Conservation (phyloP, 2,888 invertebrate species). For the Nymphalis urticae region DNA sequence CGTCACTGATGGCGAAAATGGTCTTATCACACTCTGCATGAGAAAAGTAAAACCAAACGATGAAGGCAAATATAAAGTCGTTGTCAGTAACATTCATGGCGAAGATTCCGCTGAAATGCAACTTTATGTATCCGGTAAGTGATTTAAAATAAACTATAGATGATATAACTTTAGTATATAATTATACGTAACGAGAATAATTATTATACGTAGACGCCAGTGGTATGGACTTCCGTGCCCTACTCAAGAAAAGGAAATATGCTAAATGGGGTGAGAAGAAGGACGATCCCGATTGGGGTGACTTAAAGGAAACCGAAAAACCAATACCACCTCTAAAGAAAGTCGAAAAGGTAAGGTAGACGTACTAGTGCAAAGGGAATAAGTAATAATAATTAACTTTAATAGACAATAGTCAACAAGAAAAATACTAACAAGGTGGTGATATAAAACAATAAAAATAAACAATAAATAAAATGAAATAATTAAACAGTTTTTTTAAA, state of each 20-base stretch:
- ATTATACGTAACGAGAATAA: background rate
- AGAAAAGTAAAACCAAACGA: conserved; percentile 97
- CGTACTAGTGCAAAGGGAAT: background rate
- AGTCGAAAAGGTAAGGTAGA: conserved; percentile 91
- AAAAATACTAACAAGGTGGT: conserved; percentile 52
- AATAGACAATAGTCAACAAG: background rate
- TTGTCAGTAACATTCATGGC: conserved; percentile 95
- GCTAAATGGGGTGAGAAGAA: conserved; percentile 96
- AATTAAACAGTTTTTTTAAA: conserved; percentile 17
- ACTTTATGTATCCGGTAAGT: conserved; percentile 95
- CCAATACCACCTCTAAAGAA: conserved; percentile 93
- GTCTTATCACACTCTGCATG: conserved; percentile 95
- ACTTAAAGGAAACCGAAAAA: conserved; percentile 94
- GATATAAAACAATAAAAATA: conserved; percentile 52
- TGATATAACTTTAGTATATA: background rate
- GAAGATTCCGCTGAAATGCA: conserved; percentile 98
- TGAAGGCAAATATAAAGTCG: conserved; percentile 97
- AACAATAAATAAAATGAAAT: conserved; percentile 30
- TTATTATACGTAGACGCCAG: conserved; percentile 87
- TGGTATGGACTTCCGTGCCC: conserved; percentile 99
- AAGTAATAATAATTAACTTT: background rate
- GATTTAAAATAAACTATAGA: background rate
- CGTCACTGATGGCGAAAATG: conserved; percentile 95
- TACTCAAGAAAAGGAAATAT: conserved; percentile 98
- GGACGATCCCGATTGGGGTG: conserved; percentile 95